Base-by-base conservation (phyloP, 2,888 invertebrate species). In the Ligdia adustata region DNA sequence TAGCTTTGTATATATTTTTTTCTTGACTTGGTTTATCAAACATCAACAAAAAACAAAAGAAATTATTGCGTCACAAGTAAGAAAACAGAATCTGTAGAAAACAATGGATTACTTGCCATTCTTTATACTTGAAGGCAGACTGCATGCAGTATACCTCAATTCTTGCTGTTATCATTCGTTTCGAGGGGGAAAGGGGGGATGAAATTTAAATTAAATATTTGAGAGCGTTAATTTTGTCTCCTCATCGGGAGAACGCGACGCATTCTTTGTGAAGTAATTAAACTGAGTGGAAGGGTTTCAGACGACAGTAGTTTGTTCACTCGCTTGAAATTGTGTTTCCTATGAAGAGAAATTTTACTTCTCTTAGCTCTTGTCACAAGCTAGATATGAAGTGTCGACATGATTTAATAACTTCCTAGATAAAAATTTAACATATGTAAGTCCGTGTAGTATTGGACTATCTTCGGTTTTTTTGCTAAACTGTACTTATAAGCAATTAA, bases 181-280 rank as follows among this genome's bases (percentile, higher is more conserved):
- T 82, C 73, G 80, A 77, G 71, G 64, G 72, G 72, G 79, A 77
- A 89, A 88, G 89, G 80, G 78, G 71, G 64, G 72, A 72, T 79
- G 77, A 89, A 88, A 90, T 90, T 90, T 87, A 89, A 89, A 90
- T 90, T 89, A 90, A 90, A 90, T 89, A 90, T 89, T 89, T 88
- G 88, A 85, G 89, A 82, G 81, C 85, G 89, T 89, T 89, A 88
- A 89, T 88, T 89, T 89, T 87, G 89, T 90, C 89, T 89, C 85
- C 90, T 89, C 89, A 87, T 88, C 83, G 88, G 77, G 88, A 76
- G 82, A 84, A 77, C 75, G 82, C 89, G 87, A 87, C 89, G 89
- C 90, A 89, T 90, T 90, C 90, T 90, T 90, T 87, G 89, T 82
- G 80, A 89, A 90, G 89, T 89, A 90, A 90, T 90, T 90, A 90